phyloP scores from a whole-genome alignment of 2,797 vertebrate genomes.

The Alcedo quadribrachys region DNA sequence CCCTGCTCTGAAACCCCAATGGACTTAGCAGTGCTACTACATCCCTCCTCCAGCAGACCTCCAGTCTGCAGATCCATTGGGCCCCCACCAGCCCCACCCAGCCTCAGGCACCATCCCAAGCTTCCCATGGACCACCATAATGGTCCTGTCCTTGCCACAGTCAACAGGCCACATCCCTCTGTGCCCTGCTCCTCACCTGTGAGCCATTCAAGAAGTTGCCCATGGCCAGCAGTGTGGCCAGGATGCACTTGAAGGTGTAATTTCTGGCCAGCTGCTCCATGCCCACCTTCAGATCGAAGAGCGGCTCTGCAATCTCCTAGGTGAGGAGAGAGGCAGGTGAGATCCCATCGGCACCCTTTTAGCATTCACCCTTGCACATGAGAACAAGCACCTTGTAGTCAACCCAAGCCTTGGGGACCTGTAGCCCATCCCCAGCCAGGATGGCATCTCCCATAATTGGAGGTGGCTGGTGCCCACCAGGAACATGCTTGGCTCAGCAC shows the following conservation, averaged over 20 bases:
- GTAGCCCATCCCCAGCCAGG: neutral
- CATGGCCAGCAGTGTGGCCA: constrained; percentile 91
- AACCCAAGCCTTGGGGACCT: neutral
- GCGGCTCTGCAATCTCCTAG: constrained; percentile 94
- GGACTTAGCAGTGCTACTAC: neutral
- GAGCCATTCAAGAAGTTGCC: constrained; percentile 96
- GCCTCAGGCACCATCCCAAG: neutral
- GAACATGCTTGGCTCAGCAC: neutral
- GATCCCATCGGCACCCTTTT: neutral
- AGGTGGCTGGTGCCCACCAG: neutral
- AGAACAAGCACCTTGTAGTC: neutral
- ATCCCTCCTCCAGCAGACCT: neutral
- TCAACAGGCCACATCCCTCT: neutral
- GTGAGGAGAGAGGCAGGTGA: neutral
- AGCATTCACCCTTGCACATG: neutral
- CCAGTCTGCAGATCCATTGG: neutral
- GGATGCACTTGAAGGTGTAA: constrained; percentile 90
- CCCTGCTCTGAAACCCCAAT: constrained; percentile 83
- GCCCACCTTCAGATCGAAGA: constrained; percentile 94
- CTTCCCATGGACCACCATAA: neutral
- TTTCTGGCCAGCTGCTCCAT: constrained; percentile 96
- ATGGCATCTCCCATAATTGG: neutral
- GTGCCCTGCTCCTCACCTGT: constrained; percentile 77
- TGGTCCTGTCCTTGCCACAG: neutral
- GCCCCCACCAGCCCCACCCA: neutral